Evolutionary conservation across 2,113 vertebrate genomes (phyloP).

Genomic region (Nyctibius bracteatus): DNA sequence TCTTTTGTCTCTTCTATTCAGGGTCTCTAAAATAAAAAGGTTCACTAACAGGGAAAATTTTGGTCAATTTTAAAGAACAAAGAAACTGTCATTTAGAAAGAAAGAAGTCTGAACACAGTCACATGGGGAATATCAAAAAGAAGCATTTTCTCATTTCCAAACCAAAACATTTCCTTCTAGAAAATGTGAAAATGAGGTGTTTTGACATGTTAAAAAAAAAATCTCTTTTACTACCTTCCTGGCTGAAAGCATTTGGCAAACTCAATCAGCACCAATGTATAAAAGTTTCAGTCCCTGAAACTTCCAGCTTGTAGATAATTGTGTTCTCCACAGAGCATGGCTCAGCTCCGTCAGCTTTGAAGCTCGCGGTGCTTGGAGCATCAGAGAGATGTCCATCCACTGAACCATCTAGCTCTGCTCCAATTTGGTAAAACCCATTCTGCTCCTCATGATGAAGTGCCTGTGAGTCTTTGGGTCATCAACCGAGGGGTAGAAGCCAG

Average conservation of each 20-base stretch:
- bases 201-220: conserved; percentile 31
- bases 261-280: background rate
- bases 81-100: background rate
- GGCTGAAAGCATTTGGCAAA: background rate
- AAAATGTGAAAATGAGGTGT: conserved; percentile 47
- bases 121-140: background rate
- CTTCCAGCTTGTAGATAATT: background rate
- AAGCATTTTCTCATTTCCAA: conserved; percentile 33
- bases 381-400: background rate
- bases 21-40: background rate
- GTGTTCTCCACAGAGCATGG: background rate
- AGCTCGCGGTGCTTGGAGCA: background rate
- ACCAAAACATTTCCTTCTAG: conserved; percentile 45
- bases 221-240: background rate
- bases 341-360: fast-evolving
- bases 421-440: background rate
- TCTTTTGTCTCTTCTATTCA: background rate
- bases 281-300: background rate
- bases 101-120: background rate
- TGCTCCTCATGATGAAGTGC: background rate
- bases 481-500: background rate
- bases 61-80: background rate
- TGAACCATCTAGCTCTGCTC: background rate
- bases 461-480: background rate
- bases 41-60: background rate